Evolutionary conservation across 1,140 invertebrate genomes (phyloP), one percentile per base, ranked within the genome.

Genomic region (Caerostris darwini): DNA sequence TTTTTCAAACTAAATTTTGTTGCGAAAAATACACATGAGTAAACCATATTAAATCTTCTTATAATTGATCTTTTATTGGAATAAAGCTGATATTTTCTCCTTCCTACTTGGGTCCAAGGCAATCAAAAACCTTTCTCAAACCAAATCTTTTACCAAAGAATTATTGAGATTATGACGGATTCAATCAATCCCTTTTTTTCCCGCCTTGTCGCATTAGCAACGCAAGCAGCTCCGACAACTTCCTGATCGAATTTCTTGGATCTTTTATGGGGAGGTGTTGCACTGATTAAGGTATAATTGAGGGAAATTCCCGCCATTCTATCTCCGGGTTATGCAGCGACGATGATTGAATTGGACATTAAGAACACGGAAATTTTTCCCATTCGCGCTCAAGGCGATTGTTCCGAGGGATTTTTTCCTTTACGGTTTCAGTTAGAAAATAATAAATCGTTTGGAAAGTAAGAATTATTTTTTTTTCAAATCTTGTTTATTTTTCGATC

Each of bases 261-360:
- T 77, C 69, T 34, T 77, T 53, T 4, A 34, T 53, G 8, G 10
- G 19, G 69, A 3, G 19, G 7, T 8, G 19, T 7, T 7, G 69
- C 8, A 5, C 19, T 77, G 69, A 77, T 77, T 77, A 77, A 77
- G 19, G 34, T 53, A 77, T 77, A 77, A 77, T 77, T 77, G 19
- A 50, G 34, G 10, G 19, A 77, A 77, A 77, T 77, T 77, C 69
- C 7, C 69, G 8, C 7, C 12, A 67, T 67, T n/a, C 19, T 53
- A 34, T 12, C 34, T 12, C 69, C 4, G 3, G 69, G 12, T 3
- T n/a, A n/a, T 77, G 69, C 69, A 77, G 3, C n/a, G 69, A 34
- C 69, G 7, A 10, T 77, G 69, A 77, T 77, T 77, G 34, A 77
- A 77, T 77, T 50, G 19, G 69, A 77, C 69, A 77, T 77, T 77